A percentile compares a stretch with the other conserved stretches of the same genome.
phyloP scores from a whole-genome alignment of 2,888 invertebrate species.

The Caenorhabditis auriculariae region DNA sequence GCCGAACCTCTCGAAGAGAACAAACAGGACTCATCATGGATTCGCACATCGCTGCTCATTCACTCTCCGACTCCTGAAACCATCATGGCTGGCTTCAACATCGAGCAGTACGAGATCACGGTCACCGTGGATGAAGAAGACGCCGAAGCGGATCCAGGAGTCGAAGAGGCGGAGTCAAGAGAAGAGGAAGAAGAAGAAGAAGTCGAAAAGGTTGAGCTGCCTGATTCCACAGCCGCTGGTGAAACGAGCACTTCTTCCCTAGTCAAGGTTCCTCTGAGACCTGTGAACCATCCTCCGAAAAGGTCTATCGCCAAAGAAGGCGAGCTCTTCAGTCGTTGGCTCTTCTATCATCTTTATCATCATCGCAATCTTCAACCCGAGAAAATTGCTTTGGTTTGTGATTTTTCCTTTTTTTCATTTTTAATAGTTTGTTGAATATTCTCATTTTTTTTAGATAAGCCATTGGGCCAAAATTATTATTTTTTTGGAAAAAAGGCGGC shows the following conservation, averaged over 20 bases:
- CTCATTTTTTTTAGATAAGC: too few relatives aligned
- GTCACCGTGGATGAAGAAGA: constrained; percentile 11
- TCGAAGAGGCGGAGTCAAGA: not conserved
- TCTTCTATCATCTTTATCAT: constrained; percentile 16
- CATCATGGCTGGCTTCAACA: constrained; percentile 26
- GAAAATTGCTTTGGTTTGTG: constrained; percentile 27
- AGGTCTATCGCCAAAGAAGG: constrained; percentile 1
- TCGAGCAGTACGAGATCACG: constrained; percentile 30
- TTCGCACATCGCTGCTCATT: constrained; percentile 10
- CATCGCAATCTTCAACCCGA: constrained; percentile 8
- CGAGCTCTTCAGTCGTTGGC: constrained; percentile 16
- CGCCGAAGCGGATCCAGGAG: not conserved
- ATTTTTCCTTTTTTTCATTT: too few relatives aligned
- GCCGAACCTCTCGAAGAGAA: constrained; percentile 2
- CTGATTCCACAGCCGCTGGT: not conserved
- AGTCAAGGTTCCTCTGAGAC: not conserved
- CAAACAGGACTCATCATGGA: constrained; percentile 9
- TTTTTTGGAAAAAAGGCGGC: too few relatives aligned
- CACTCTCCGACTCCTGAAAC: constrained; percentile 1
- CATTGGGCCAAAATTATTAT: too few relatives aligned
- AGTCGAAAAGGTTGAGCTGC: constrained; percentile 5
- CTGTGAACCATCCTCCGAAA: too few relatives aligned
- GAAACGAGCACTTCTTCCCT: constrained; percentile 7
- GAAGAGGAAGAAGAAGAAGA: not conserved
- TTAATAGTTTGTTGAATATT: not conserved